phyloP scores from a whole-genome alignment of 2,888 invertebrate species.

The Pseudococcus viburni region DNA sequence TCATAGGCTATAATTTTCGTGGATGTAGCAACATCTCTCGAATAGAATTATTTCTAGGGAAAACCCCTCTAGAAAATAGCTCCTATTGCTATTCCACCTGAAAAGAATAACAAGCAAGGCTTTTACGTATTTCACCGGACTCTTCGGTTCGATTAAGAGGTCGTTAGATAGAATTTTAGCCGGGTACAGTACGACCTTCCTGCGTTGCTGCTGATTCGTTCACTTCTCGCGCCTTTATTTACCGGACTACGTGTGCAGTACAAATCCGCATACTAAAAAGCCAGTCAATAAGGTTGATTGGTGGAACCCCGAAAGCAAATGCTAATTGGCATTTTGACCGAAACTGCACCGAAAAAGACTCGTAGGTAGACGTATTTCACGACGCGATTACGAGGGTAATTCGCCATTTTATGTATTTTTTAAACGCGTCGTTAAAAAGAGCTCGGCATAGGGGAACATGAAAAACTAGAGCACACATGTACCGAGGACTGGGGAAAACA shows the following conservation, averaged over 20 bases:
- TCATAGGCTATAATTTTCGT: not conserved
- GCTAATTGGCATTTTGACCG: not conserved
- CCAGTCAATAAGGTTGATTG: not conserved
- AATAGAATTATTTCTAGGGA: not conserved
- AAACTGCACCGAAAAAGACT: not conserved
- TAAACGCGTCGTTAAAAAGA: not conserved
- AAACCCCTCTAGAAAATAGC: not conserved
- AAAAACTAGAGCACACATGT: not conserved
- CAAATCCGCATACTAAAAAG: conserved; percentile 31
- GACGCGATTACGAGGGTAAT: not conserved
- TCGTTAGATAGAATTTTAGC: conserved; percentile 14
- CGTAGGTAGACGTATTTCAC: not conserved
- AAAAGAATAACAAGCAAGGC: not conserved
- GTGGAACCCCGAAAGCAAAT: not conserved
- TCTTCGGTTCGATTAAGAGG: conserved; percentile 31
- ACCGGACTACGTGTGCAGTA: conserved; percentile 18
- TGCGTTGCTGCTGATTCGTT: conserved; percentile 22
- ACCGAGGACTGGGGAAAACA: not conserved
- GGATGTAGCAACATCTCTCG: not conserved
- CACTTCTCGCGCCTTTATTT: conserved; percentile 31
- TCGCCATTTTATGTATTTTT: not conserved
- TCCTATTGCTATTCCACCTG: not conserved
- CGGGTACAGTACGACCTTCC: conserved; percentile 13
- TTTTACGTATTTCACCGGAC: conserved; percentile 29
- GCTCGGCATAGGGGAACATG: not conserved